Conservation (phyloP, 1,140 invertebrate genomes). For the Battus philenor region DNA sequence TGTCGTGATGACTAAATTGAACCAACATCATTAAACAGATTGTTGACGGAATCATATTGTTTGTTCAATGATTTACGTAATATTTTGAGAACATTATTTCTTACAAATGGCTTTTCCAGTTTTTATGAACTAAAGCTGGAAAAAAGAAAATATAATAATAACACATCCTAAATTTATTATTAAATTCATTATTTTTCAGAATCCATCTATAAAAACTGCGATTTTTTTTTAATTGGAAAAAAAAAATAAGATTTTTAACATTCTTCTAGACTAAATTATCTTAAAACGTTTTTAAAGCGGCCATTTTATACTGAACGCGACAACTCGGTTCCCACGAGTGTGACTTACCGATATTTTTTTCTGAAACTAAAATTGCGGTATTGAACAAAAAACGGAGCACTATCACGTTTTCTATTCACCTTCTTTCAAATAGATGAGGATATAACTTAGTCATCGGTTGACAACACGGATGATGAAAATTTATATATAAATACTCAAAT, state of each 20-base stretch:
- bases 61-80: slow-evolving; percentile 19
- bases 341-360: slow-evolving; percentile 65
- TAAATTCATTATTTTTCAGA: no score
- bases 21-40: slow-evolving; percentile 26
- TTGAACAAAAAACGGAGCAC: slow-evolving; percentile 53
- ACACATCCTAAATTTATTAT: no score
- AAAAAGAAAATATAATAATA: no score
- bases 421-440: slow-evolving; percentile 24
- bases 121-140: no score
- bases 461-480: no score
- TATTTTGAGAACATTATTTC: slow-evolving; percentile 19
- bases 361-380: slow-evolving; percentile 50
- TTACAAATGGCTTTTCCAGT: no score
- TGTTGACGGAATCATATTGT: slow-evolving; percentile 20
- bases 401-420: slow-evolving; percentile 68
- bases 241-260: no score
- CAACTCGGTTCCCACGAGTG: slow-evolving; percentile 60
- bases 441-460: neutral
- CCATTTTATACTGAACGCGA: slow-evolving; percentile 15
- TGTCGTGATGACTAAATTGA: slow-evolving; percentile 16
- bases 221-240: no score
- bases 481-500: no score
- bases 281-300: neutral
- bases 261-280: neutral
- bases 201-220: no score